Evolutionary conservation across 2,113 vertebrate species (phyloP), one percentile per base, ranked within the genome.

Genomic region (Dryoscopus gambensis): DNA sequence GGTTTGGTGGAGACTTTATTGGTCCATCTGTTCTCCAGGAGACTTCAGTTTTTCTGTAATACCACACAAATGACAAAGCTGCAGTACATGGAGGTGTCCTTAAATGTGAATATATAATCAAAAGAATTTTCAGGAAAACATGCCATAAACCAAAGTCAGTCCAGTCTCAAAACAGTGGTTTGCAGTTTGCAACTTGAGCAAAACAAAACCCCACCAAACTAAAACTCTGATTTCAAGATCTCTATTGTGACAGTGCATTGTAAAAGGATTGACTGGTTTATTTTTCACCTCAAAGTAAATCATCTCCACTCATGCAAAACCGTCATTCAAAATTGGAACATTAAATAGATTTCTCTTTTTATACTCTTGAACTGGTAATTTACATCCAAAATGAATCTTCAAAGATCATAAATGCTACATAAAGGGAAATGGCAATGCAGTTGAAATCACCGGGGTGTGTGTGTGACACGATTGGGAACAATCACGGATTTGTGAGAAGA

Each of bases 1-100:
- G 67, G 65, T 59, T 93, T 84, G 56, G 50, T 73, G 70, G 69
- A 86, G 56, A 84, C 57, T 86, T 85, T 90, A 68, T 35, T 62
- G 47, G 55, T 69, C 95, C 95, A 94, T 90, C 93, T 95, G 92
- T 80, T 96, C 92, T 77, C 60, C 90, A 88, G 71, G 63, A 78
- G 60, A 73, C 76, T 3, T 47, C 5, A 13, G 25, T 63, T 91
- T 80, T 69, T 70, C 87, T 49, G 9, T 21, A 74, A 47, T 33
- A 59, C 22, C 55, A 65, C 56, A 63, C 11, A 57, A 83, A 28
- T 28, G 60, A 78, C 60, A 89, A 44, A 74, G 42, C 52, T 71
- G 55, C 46, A 69, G 52, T 42, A 52, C 19, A 14, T 8, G 57
- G 89, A 71, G 40, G 78, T 91, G 53, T 59, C 62, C 57, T 83